Percentiles rank a stretch among this genome's conserved stretches.
These are phyloP conservation scores for Hypotaenidia okinawae DNA, from an alignment of 2,797 vertebrate genomes.

Conservation along the genomic window DNA sequence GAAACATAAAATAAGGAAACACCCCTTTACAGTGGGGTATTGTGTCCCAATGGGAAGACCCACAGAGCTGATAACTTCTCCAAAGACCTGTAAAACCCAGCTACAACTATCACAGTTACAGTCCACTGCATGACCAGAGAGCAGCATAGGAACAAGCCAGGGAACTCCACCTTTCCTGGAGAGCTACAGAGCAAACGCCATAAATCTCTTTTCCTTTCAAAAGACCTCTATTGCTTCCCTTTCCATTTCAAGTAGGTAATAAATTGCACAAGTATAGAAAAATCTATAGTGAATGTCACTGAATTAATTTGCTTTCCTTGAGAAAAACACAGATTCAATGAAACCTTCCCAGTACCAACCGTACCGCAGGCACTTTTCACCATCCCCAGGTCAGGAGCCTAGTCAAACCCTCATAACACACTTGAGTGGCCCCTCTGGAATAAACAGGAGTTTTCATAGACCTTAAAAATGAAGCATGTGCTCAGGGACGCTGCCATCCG, in stretches of 20 bases:
- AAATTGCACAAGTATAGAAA: background rate
- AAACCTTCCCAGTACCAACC: background rate
- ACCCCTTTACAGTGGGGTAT: background rate
- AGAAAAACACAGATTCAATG: background rate
- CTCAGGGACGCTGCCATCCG: rapidly evolving
- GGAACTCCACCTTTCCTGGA: background rate
- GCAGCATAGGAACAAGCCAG: background rate
- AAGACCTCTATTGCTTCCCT: background rate
- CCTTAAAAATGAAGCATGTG: background rate
- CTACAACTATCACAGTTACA: background rate
- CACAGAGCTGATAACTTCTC: background rate
- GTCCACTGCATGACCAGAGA: background rate
- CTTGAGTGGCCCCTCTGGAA: background rate
- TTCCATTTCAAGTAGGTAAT: background rate
- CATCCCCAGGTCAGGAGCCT: background rate
- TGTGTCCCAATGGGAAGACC: background rate
- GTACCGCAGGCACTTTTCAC: background rate
- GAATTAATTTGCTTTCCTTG: background rate
- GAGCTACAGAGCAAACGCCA: background rate
- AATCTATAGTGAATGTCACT: background rate
- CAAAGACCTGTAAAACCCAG: background rate
- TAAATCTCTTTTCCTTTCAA: background rate
- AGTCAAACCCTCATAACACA: background rate
- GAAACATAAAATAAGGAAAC: background rate
- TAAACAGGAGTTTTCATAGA: background rate